Percentiles rank a stretch among this genome's conserved stretches.
Evolutionary conservation across 2,797 vertebrate species (phyloP).

Genomic region (Bovichtus diacanthus): DNA sequence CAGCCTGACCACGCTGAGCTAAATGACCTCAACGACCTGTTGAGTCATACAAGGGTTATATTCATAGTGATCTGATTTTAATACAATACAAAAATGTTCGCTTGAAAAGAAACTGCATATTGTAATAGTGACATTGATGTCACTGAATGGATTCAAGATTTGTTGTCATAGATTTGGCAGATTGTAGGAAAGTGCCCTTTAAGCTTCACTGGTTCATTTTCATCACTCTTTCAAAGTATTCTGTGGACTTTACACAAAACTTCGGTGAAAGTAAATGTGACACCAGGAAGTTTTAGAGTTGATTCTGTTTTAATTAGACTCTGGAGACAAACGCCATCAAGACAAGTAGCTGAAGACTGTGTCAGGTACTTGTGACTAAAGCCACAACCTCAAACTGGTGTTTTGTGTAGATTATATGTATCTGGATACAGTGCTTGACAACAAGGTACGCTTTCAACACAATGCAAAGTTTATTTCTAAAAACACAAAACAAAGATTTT

Average conservation of each 20-base stretch:
- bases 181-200: neutral
- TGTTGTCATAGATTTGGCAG: neutral
- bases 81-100: neutral
- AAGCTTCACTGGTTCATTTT: neutral
- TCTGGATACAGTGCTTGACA: neutral
- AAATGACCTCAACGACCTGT: neutral
- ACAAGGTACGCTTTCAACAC: neutral
- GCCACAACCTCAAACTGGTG: neutral
- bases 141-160: neutral
- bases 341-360: neutral
- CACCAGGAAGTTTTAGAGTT: slow-evolving; percentile 17
- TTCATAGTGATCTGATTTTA: neutral
- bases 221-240: neutral
- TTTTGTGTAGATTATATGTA: neutral
- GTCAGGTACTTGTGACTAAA: neutral
- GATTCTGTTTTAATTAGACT: slow-evolving; percentile 8
- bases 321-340: neutral
- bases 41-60: neutral
- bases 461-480: neutral
- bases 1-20: neutral
- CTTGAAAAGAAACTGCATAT: neutral
- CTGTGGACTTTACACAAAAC: slow-evolving; percentile 19
- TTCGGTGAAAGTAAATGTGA: slow-evolving; percentile 41
- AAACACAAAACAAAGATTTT: neutral
- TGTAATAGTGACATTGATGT: neutral